These are phyloP conservation scores for Menidia menidia DNA, from an alignment of 2,797 vertebrate genomes.

Conservation along the genomic window DNA sequence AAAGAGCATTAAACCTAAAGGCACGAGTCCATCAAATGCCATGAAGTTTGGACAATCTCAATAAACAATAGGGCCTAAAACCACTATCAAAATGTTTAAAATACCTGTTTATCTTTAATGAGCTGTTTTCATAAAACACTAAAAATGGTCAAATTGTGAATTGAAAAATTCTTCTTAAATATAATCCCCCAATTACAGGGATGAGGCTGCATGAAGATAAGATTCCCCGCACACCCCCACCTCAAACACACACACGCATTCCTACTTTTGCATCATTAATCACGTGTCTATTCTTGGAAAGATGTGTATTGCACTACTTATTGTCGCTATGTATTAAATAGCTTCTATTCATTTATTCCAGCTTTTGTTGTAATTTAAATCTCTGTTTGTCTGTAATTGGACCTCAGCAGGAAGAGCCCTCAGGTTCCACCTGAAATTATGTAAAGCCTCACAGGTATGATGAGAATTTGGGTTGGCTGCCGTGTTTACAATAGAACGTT, in stretches of 20 bases:
- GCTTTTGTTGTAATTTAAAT: not conserved
- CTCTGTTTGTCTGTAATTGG: conserved; percentile 1
- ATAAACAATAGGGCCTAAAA: not conserved
- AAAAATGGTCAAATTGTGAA: not conserved
- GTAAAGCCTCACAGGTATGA: conserved; percentile 14
- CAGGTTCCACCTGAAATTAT: conserved; percentile 17
- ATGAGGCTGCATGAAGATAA: not conserved
- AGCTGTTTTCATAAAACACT: not conserved
- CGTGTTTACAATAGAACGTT: conserved; percentile 42
- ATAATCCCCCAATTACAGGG: not conserved
- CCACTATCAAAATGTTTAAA: not conserved
- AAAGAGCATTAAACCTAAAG: not conserved
- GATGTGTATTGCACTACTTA: not conserved
- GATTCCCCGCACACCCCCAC: too few species aligned
- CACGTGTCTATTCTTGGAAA: not conserved
- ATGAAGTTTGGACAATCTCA: not conserved
- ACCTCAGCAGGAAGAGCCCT: not conserved
- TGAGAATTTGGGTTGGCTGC: conserved; percentile 21
- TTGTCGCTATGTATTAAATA: not conserved
- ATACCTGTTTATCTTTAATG: not conserved
- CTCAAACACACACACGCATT: too few species aligned
- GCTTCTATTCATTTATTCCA: conserved; percentile 1
- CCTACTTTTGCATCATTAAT: too few species aligned
- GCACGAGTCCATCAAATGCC: not conserved
- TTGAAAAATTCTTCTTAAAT: not conserved